Evolutionary conservation across 2,113 vertebrate genomes (phyloP), one percentile per base, ranked within the genome.

Genomic region (Percopsis transmontana): DNA sequence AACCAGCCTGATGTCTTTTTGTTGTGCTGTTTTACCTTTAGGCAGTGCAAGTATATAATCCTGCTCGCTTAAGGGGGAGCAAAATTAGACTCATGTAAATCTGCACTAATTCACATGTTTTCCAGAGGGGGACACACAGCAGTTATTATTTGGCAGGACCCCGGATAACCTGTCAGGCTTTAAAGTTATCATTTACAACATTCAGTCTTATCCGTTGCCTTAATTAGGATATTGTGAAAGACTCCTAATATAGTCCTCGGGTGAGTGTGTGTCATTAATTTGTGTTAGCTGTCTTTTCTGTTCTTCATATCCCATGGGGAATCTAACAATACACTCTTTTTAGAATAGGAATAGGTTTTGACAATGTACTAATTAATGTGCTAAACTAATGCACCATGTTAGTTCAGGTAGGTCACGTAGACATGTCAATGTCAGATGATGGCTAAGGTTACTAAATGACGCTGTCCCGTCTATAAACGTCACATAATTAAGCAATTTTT

Each of bases 61-160:
- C 50, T 44, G 50, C 12, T 4, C 11, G 11, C 47, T 20, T 8
- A 9, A 21, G 40, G 13, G 18, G 8, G 48, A 40, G 23, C 12
- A 16, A n/a, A 40, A 52, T 63, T 41, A 64, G 6, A 44, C 62
- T 14, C 21, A 21, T 53, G 50, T 65, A 53, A 65, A 41, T 16
- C 21, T 20, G 16, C 19, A n/a, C 54, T 42, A 63, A 63, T 63
- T 52, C 48, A 19, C 61, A 54, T 65, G 62, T 65, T 40, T 16
- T 44, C 62, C 50, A 40, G 38, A 24, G 62, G 47, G 50, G 62
- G 62, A 42, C 39, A 53, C 47, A 41, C 50, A 23, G 38, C 48
- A 19, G 19, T 61, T 64, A 41, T 54, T 64, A 41, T 53, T 64
- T 38, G 19, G 16, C 15, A 53, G 42, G 51, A n/a, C 18, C 48